Base-by-base conservation (phyloP, 2,888 invertebrate species). In the Rhyacophila evoluta region DNA sequence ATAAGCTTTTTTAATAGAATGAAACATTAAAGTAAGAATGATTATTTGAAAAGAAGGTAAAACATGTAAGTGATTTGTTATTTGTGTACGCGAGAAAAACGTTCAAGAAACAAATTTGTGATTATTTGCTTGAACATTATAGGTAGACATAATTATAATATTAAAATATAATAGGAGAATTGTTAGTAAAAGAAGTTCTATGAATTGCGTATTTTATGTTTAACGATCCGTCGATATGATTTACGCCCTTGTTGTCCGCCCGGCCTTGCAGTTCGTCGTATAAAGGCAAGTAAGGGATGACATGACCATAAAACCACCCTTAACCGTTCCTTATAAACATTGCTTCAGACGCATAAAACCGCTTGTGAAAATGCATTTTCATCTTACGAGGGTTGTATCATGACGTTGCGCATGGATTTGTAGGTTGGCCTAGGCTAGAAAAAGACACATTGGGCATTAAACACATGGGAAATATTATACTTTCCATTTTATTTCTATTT, bases 261-360 rank as follows among this genome's bases (percentile, higher is more conserved):
- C 73, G 38, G 72, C 72, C 68, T 55, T 55, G 77, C 77, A 15
- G 55, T 25, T 55, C 27, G 29, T 15, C 41, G 74, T 33, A 78
- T 74, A 74, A 69, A 15, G 15, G 39, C 37, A 67, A 55, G 75
- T 67, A 37, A 38, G 75, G 77, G 72, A 72, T 77, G 79, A 79
- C 79, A 79, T 29, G 77, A 37, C 77, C 75, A 77, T 80, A 80
- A 80, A 80, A 19, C 36, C n/a, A 68, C 72, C 75, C 75, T 70
- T n/a, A n/a, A n/a, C n/a, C n/a, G n/a, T n/a, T 75, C 39, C 55
- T 75, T 75, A 38, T 70, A 70, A 75, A 75, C 75, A 70, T 70
- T 70, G 75, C 67, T 75, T 70, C 75, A 33, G 33, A 75, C 70
- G 39, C 70, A 75, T 75, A 70, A 71, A 75, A 75, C 39, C 33